phyloP scores from a whole-genome alignment of 2,888 invertebrate genomes.

The Drosophila ezoana region DNA sequence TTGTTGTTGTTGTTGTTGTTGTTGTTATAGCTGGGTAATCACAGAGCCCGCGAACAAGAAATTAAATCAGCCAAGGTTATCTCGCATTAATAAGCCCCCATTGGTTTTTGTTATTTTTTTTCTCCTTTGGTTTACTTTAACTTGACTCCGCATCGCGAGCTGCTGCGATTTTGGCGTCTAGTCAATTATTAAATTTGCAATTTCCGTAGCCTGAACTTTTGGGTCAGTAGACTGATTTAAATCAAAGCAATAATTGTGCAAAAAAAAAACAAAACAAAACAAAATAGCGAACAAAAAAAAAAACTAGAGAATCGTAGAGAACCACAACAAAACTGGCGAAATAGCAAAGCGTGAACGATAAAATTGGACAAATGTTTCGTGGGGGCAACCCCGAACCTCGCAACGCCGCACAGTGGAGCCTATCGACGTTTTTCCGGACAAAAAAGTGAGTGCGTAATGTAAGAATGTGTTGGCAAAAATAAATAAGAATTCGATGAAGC shows the following conservation, averaged over 20 bases:
- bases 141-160: conserved; percentile 30
- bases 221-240: conserved; percentile 83
- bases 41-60: conserved; percentile 66
- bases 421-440: too few species aligned
- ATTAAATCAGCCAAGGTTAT: conserved; percentile 81
- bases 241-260: conserved; percentile 82
- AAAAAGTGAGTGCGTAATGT: too few species aligned
- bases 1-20: conserved; percentile 40
- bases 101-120: conserved; percentile 62
- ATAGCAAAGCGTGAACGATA: conserved; percentile 48
- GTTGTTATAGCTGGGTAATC: conserved; percentile 56
- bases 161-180: conserved; percentile 48
- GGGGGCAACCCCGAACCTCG: conserved; percentile 8
- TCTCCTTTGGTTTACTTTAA: conserved; percentile 33
- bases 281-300: neutral
- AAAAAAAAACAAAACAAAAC: neutral
- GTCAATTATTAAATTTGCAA: conserved; percentile 84
- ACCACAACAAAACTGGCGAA: conserved; percentile 47
- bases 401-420: too few species aligned
- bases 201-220: conserved; percentile 84
- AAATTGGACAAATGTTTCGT: conserved; percentile 70
- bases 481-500: too few species aligned
- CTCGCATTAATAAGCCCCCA: conserved; percentile 80
- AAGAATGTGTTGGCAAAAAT: too few species aligned
- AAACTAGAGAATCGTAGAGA: neutral